Conservation (phyloP, 1,140 invertebrate genomes). For the Drosophila sucinea region DNA sequence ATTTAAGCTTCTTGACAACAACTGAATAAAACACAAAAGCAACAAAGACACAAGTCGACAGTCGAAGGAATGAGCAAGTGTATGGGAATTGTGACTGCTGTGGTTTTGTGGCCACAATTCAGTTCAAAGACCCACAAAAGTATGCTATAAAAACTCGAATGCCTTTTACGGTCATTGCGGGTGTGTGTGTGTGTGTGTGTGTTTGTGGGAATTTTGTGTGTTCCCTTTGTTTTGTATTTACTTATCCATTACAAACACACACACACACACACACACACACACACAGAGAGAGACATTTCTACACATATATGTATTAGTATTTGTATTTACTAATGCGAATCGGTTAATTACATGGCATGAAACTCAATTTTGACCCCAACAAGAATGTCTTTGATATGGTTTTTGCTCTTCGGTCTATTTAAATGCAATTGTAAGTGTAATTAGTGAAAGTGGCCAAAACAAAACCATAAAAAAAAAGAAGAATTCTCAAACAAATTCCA, state of each 20-base stretch:
- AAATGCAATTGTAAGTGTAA: slow-evolving; percentile 22
- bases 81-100: slow-evolving; percentile 5
- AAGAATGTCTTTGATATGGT: slow-evolving; percentile 3
- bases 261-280: too few relatives aligned
- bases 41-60: not conserved
- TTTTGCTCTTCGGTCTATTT: not conserved
- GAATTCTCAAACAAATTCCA: not conserved
- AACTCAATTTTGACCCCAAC: slow-evolving; percentile 23
- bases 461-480: not conserved
- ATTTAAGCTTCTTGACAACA: slow-evolving; percentile 5
- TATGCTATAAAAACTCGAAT: slow-evolving; percentile 43
- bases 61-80: slow-evolving; percentile 3
- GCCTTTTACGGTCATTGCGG: slow-evolving; percentile 33
- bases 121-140: slow-evolving; percentile 37
- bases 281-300: too few relatives aligned
- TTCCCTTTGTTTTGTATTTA: not conserved
- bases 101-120: slow-evolving; percentile 23
- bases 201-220: not conserved
- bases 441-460: slow-evolving; percentile 37
- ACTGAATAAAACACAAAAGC: not conserved
- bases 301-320: not conserved
- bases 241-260: too few relatives aligned
- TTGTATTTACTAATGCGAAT: slow-evolving; percentile 44
- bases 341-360: slow-evolving; percentile 49
- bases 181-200: not conserved